Base-by-base conservation (phyloP, 2,888 invertebrate genomes). In the Cephus pygmeus region DNA sequence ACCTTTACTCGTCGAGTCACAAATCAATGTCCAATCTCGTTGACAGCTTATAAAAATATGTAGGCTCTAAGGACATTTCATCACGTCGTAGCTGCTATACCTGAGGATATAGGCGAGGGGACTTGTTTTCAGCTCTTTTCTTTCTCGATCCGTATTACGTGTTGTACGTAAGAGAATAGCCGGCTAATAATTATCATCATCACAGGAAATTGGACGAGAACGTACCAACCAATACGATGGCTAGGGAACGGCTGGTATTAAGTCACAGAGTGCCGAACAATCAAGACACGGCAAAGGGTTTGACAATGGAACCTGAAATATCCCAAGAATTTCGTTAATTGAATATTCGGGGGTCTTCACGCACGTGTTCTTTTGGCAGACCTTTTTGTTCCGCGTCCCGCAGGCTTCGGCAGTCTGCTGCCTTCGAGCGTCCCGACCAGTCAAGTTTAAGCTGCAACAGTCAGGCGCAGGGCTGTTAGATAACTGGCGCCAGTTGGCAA, bases 11-110 rank as follows among this genome's bases (percentile, higher is more conserved):
- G 56, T 56, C 23, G 56, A 56, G 9, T 56, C 56, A 82, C 83
- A 85, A 85, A 86, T 85, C 85, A 84, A 83, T 83, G 81, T 78
- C 82, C 85, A 82, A 84, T 80, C 83, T 85, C 82, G 83, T 87
- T 86, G 83, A 86, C 82, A 81, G 78, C 76, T 76, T 35, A 83
- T 79, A 81, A 85, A 84, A 86, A 87, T 86, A 85, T 69, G 34
- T 73, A 73, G 75, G 75, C 23, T 56, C 56, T 56, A 23, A 9
- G 23, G 6, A 56, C 2, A 56, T 9, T 56, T 56, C 23, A 2
- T 2, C 6, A 15, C 35, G 56, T 9, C 56, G 56, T 56, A 56
- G 56, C 15, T 56, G 23, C 2, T 56, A 2, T 23, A 56, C 2
- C 40, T 2, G 1, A 15, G 23, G 0, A 1, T 56, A 23, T 2